Conservation (phyloP, 2,797 vertebrate genomes). For the Gouania willdenowi region DNA sequence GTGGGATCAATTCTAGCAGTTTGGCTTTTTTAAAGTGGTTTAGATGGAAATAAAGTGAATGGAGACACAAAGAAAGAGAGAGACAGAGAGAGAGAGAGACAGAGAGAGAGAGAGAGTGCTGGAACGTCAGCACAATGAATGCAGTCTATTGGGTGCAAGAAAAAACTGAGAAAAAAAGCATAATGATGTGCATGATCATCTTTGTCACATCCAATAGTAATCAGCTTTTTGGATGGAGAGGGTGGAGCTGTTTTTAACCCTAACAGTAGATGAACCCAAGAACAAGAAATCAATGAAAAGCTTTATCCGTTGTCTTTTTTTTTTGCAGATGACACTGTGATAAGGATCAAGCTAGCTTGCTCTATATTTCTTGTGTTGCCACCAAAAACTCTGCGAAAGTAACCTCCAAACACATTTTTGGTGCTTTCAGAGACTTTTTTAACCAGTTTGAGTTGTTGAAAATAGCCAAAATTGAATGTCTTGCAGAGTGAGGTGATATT, state of each 20-base stretch:
- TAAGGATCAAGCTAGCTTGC: not conserved
- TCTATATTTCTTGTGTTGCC: not conserved
- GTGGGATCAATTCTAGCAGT: constrained; percentile 34
- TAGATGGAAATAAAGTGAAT: constrained; percentile 13
- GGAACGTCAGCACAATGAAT: constrained; percentile 16
- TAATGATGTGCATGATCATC: constrained; percentile 58
- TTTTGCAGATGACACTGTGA: constrained; percentile 4
- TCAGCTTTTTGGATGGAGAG: constrained; percentile 22
- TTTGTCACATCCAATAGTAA: constrained; percentile 38
- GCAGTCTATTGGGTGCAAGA: too few relatives aligned
- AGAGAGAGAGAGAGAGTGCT: constrained; percentile 13
- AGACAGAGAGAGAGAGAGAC: constrained; percentile 8
- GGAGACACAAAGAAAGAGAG: constrained; percentile 23
- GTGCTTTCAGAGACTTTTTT: too few relatives aligned
- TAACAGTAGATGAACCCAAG: constrained; percentile 19
- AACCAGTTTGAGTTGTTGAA: too few relatives aligned
- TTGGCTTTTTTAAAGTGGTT: constrained; percentile 14
- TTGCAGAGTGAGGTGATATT: too few relatives aligned
- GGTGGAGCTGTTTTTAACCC: constrained; percentile 16
- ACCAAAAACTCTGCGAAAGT: too few relatives aligned
- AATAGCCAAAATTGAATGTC: too few relatives aligned
- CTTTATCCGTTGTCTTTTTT: constrained; percentile 11
- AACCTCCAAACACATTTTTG: too few relatives aligned
- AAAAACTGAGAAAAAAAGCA: constrained; percentile 21
- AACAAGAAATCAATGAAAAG: constrained; percentile 9